These are phyloP conservation scores for Apistogramma diplotaenia DNA, from an alignment of 2,113 vertebrate genomes.

Conservation along the genomic window DNA sequence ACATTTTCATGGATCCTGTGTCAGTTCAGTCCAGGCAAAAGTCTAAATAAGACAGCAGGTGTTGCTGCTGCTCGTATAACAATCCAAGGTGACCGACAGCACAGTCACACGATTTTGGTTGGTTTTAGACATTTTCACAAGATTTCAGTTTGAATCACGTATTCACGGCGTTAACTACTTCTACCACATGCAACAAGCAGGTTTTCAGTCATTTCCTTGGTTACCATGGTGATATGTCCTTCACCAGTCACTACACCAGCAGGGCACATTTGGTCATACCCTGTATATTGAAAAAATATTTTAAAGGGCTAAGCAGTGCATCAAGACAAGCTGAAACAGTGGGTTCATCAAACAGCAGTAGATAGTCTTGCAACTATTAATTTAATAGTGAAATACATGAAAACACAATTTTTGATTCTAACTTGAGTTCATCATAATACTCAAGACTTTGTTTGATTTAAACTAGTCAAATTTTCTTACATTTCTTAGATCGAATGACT, in stretches of 20 bases:
- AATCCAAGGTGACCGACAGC: too few relatives aligned
- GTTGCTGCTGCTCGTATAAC: background rate
- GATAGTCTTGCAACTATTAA: background rate
- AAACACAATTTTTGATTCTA: background rate
- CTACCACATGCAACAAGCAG: background rate
- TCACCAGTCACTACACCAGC: background rate
- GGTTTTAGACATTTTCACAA: background rate
- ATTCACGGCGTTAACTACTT: background rate
- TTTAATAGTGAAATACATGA: background rate
- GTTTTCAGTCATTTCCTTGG: background rate
- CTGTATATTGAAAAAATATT: background rate
- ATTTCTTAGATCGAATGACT: too few relatives aligned
- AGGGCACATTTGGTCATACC: background rate
- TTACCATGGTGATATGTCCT: background rate
- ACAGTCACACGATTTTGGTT: background rate
- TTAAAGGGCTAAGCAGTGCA: background rate
- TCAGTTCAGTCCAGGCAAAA: background rate
- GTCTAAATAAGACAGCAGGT: background rate
- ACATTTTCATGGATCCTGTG: background rate
- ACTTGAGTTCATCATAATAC: background rate
- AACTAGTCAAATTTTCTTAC: too few relatives aligned
- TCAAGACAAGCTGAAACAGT: background rate
- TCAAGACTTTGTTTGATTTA: too few relatives aligned
- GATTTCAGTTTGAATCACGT: background rate
- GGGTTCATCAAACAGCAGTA: background rate